Evolutionary conservation across 2,888 invertebrate genomes (phyloP), one percentile per base, ranked within the genome.

Genomic region (Agonopterix heracliana): DNA sequence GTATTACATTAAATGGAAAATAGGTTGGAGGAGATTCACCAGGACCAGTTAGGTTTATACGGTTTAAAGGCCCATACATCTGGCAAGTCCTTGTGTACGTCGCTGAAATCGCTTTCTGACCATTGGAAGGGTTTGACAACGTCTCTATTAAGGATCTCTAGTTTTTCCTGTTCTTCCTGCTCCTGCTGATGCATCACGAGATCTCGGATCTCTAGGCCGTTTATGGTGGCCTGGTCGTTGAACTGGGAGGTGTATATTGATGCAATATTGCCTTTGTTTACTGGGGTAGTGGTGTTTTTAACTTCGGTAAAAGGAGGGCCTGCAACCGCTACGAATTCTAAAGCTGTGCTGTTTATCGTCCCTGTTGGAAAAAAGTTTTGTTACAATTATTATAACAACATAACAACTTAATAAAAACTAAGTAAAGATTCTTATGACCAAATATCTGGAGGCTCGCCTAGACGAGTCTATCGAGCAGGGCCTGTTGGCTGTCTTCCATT

Each of bases 51-150:
- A 12, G 91, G 91, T 50, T 75, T 71, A 44, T 92, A 83, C 1
- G 91, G 90, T 36, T 90, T 82, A 69, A 95, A 96, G 45, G 90
- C 84, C 90, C 94, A 96, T 44, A 89, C 73, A 60, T 95, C 94
- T 0, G 96, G 95, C 9, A 95, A 92, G 2, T 94, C 94, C 53
- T 90, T 71, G 64, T 95, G 96, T 0, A 91, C 88, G 45, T 76
- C 68, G 51, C 90, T 82, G 63, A 93, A 94, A 54, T 89, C 89
- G 54, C 92, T 91, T 46, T 90, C 90, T 47, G 93, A 92, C 96
- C 96, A 96, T 64, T 91, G 90, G 77, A 96, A 96, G 0, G 94
- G 91, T 48, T 78, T 77, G 7, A 88, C 65, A 2, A 74, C 60
- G 49, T 82, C 71, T 63, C 69, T 80, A 53, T 81, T 82, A 10